Conservation (phyloP, 2,797 vertebrate genomes). For the Scomberomorus guttatus region DNA sequence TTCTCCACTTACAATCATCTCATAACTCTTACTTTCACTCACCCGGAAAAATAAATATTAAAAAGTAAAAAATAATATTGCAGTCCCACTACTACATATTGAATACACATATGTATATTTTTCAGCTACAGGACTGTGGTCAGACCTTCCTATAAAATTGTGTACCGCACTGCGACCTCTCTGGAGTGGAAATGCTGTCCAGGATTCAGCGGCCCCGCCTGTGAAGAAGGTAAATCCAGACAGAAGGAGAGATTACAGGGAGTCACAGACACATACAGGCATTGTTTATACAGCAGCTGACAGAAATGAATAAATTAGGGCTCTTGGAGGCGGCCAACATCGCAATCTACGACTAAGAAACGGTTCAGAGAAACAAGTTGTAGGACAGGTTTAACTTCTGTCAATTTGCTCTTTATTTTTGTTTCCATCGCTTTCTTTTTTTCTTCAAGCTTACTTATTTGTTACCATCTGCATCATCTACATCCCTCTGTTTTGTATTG, state of each 20-base stretch:
- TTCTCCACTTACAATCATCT: too few relatives aligned
- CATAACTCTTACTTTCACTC: too few relatives aligned
- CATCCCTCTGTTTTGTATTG: slow-evolving; percentile 15
- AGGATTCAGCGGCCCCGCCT: slow-evolving; percentile 87
- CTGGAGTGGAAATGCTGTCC: slow-evolving; percentile 97
- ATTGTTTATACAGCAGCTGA: slow-evolving; percentile 19
- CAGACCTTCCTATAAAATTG: slow-evolving; percentile 92
- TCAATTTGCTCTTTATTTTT: neutral
- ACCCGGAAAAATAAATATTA: too few relatives aligned
- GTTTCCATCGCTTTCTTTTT: slow-evolving; percentile 5
- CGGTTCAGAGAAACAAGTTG: slow-evolving; percentile 26
- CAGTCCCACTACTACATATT: neutral
- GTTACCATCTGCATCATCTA: slow-evolving; percentile 4
- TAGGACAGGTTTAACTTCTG: slow-evolving; percentile 1
- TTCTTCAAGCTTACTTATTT: neutral
- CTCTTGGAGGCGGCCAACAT: neutral
- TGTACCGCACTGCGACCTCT: slow-evolving; percentile 91
- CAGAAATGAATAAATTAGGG: neutral
- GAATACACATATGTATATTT: slow-evolving; percentile 26
- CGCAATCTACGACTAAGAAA: slow-evolving; percentile 8
- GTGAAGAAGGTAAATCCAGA: slow-evolving; percentile 89
- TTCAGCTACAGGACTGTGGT: slow-evolving; percentile 92
- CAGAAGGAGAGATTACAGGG: slow-evolving; percentile 14
- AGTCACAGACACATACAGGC: slow-evolving; percentile 1
- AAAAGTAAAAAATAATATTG: too few relatives aligned